Conservation (phyloP, 2,888 invertebrate species). For the Fabriciana adippe region DNA sequence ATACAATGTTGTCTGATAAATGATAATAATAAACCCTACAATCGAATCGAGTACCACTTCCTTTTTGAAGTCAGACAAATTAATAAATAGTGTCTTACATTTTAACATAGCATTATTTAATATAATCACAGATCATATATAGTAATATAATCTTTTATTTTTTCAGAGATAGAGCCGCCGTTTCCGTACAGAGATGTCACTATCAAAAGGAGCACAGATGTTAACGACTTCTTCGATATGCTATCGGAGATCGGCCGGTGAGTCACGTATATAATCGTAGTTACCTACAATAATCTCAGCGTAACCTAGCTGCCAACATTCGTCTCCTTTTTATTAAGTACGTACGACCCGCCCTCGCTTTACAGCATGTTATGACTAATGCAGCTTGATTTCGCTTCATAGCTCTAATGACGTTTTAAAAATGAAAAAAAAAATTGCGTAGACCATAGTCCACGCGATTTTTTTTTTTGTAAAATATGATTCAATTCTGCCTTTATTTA, state of each 20-base stretch:
- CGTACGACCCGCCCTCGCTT: slow-evolving; percentile 6
- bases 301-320: slow-evolving; percentile 18
- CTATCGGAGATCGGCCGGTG: slow-evolving; percentile 96
- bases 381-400: slow-evolving; percentile 7
- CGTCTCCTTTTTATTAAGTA: slow-evolving; percentile 15
- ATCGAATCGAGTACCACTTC: no score
- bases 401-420: no score
- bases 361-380: slow-evolving; percentile 9
- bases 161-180: slow-evolving; percentile 92
- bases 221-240: slow-evolving; percentile 93
- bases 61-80: no score
- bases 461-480: neutral
- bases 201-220: slow-evolving; percentile 91
- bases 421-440: no score
- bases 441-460: neutral
- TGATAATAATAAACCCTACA: no score
- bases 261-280: slow-evolving; percentile 50
- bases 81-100: neutral
- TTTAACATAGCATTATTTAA: neutral
- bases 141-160: no score
- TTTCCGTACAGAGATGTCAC: slow-evolving; percentile 94
- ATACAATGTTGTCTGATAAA: no score
- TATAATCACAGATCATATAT: no score
- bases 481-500: no score
- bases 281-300: slow-evolving; percentile 12